phyloP scores from a whole-genome alignment of 2,113 vertebrate species.

The Pandion haliaetus region DNA sequence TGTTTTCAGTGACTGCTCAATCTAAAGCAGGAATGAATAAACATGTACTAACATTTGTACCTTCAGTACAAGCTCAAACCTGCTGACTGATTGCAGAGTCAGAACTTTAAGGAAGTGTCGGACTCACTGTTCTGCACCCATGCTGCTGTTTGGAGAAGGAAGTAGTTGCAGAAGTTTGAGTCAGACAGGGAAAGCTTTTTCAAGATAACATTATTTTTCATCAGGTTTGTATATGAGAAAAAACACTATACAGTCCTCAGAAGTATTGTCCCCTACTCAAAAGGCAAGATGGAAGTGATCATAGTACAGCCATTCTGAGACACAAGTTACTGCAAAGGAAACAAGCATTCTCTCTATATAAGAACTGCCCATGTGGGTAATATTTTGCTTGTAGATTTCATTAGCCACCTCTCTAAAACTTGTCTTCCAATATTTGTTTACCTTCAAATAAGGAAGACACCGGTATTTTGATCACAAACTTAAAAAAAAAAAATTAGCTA shows the following conservation, averaged over 20 bases:
- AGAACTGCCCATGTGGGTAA: background rate
- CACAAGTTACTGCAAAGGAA: background rate
- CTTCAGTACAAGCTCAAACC: background rate
- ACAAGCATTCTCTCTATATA: background rate
- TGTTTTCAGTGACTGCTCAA: background rate
- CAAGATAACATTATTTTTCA: background rate
- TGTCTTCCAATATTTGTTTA: background rate
- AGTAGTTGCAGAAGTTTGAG: background rate
- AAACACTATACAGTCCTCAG: fast-evolving
- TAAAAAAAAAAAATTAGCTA: background rate
- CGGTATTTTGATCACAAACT: background rate
- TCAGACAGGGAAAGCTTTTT: background rate
- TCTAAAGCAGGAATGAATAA: background rate
- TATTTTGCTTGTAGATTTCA: background rate
- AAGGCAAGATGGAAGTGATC: background rate
- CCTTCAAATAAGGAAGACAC: background rate
- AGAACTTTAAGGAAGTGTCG: background rate
- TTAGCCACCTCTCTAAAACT: background rate
- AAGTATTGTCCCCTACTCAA: no score
- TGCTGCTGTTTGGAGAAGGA: background rate
- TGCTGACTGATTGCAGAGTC: background rate
- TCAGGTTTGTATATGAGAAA: background rate
- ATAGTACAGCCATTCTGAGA: background rate
- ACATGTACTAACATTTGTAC: background rate
- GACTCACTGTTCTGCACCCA: background rate